Base-by-base conservation (phyloP, 2,797 vertebrate genomes). In the Staurois parvus region DNA sequence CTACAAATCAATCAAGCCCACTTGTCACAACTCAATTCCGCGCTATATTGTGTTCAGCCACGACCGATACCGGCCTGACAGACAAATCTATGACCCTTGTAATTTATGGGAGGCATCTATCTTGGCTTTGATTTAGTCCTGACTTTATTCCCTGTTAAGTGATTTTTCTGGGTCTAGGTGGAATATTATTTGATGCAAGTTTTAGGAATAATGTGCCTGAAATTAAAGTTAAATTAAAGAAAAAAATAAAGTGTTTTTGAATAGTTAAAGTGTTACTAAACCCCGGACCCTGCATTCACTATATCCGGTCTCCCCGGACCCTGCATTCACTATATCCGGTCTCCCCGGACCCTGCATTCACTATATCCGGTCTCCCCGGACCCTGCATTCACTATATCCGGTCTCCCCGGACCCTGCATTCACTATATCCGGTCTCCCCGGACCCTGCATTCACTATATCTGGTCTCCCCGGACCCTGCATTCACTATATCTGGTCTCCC, bases 21-120 rank as follows among this genome's bases (percentile, higher is more conserved):
- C 85, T 86, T 86, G 85, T 86, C 85, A 86, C 80, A 86, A 83
- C 85, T 83, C 85, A 83, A 83, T 86, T 83, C 76, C 32, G 29
- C 37, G 72, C 79, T 83, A 77, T 73, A 83, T 86, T 66, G 74
- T 83, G 74, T 68, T 78, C 85, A 48, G 56, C 74, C 62, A 17
- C 21, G 80, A 69, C 79, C 85, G 67, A 86, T 86, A 83, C 40
- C 28, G 32, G 40, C 59, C 67, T 86, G 85, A 86, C 85, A 86
- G 85, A 83, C 79, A 86, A 86, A 86, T 86, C 80, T 52, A 86
- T 83, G 85, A 83, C 79, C 85, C 79, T 66, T 83, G 66, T 78
- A 83, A 86, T 83, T 86, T 86, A 83, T 83, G 78, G 76, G 74
- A 28, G 1, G 8, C 75, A 79, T 78, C 67, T 72, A 68, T 86